phyloP scores from a whole-genome alignment of 2,888 invertebrate species.

The Laspeyria flexula region DNA sequence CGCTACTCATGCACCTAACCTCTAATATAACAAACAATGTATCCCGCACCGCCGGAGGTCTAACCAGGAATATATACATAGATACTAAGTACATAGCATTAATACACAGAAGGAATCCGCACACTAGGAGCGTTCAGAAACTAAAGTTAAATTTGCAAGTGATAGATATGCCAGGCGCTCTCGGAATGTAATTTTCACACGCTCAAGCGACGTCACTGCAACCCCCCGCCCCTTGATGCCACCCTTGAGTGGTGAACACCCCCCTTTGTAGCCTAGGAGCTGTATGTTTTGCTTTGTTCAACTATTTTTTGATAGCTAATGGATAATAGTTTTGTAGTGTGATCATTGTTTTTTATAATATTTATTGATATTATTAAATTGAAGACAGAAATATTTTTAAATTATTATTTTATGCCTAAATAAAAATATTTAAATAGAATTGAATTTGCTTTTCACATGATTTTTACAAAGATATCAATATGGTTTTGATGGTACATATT shows the following conservation, averaged over 20 bases:
- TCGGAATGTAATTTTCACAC: conserved; percentile 86
- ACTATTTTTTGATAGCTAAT: no score
- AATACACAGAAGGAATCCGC: conserved; percentile 43
- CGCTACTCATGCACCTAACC: neutral
- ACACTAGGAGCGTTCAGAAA: conserved; percentile 58
- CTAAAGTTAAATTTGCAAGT: conserved; percentile 86
- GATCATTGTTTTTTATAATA: no score
- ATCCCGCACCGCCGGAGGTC: neutral
- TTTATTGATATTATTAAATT: no score
- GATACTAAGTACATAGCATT: conserved; percentile 26
- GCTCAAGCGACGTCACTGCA: conserved; percentile 77
- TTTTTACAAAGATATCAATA: no score
- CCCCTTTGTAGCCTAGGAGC: conserved; percentile 47
- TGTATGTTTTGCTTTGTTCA: neutral
- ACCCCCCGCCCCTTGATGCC: conserved; percentile 50
- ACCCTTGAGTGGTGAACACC: conserved; percentile 40
- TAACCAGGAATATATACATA: conserved; percentile 5
- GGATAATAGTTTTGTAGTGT: no score
- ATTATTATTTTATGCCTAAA: no score
- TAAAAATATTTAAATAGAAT: no score
- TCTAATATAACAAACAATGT: neutral
- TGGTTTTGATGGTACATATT: no score
- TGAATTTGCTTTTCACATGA: no score
- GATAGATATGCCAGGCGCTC: conserved; percentile 85
- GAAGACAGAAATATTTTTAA: no score